A percentile compares a stretch with the other conserved stretches of the same genome.
Evolutionary conservation across 2,888 invertebrate genomes (phyloP).

Genomic region (Tethea ocularis): DNA sequence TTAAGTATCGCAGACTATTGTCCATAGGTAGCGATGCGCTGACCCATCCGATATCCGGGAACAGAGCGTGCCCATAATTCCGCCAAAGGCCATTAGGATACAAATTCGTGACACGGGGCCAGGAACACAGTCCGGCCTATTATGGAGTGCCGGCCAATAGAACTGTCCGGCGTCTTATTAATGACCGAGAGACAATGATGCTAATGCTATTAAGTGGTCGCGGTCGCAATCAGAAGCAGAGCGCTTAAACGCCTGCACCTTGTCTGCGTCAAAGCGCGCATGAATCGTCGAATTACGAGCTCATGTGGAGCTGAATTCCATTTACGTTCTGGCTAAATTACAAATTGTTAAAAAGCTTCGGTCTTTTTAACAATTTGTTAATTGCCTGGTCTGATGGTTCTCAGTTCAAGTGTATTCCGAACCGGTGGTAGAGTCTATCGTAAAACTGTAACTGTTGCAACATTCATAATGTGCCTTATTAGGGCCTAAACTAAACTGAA

Average conservation of each 20-base stretch:
- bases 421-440: too few species aligned
- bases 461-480: too few species aligned
- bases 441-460: too few species aligned
- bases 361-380: too few species aligned
- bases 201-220: slow-evolving; percentile 76
- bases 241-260: slow-evolving; percentile 58
- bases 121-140: slow-evolving; percentile 56
- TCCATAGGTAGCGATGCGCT: slow-evolving; percentile 30
- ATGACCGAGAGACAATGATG: slow-evolving; percentile 75
- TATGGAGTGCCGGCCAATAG: slow-evolving; percentile 72
- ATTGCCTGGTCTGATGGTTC: too few species aligned
- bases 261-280: slow-evolving; percentile 29
- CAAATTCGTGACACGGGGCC: slow-evolving; percentile 73
- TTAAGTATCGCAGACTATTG: slow-evolving; percentile 35
- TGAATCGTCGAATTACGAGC: slow-evolving; percentile 27
- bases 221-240: slow-evolving; percentile 54
- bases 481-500: too few species aligned
- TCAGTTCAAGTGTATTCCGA: too few species aligned
- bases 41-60: slow-evolving; percentile 37
- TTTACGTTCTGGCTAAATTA: background rate
- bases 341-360: background rate
- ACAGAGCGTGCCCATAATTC: slow-evolving; percentile 45
- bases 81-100: slow-evolving; percentile 46
- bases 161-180: slow-evolving; percentile 77
- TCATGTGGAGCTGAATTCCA: background rate